A percentile compares a stretch with the other conserved stretches of the same genome.
These are phyloP conservation scores for Gallinago undulata DNA, from an alignment of 2,113 vertebrate genomes.

Conservation along the genomic window DNA sequence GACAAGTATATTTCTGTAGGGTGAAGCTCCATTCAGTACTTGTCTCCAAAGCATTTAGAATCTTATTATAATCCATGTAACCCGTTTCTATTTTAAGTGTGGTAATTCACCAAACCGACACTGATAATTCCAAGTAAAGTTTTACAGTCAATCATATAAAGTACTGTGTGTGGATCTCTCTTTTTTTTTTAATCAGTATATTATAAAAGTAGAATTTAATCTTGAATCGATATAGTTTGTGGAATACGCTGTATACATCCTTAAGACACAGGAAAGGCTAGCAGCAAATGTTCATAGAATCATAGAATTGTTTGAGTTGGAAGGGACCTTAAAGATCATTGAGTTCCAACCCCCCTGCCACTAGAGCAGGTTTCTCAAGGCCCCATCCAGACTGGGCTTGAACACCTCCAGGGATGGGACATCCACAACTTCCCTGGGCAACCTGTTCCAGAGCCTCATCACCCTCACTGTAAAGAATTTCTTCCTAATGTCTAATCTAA, in stretches of 20 bases:
- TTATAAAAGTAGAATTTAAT: background rate
- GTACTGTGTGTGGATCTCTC: background rate
- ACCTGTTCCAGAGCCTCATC: too few relatives aligned
- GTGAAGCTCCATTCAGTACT: constrained; percentile 46
- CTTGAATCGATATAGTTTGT: background rate
- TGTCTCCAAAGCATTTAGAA: constrained; percentile 50
- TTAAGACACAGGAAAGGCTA: background rate
- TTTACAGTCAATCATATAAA: constrained; percentile 20
- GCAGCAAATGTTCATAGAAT: background rate
- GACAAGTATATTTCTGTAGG: constrained; percentile 49
- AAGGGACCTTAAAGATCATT: too few relatives aligned
- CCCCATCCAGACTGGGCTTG: too few relatives aligned
- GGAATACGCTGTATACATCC: background rate
- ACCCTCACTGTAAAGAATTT: too few relatives aligned
- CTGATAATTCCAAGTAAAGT: constrained; percentile 35
- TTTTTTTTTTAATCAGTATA: background rate
- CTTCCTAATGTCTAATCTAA: too few relatives aligned
- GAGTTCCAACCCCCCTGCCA: too few relatives aligned
- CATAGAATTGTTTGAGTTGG: too few relatives aligned
- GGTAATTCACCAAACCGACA: constrained; percentile 55
- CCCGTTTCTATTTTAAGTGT: constrained; percentile 55
- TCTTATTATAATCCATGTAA: constrained; percentile 56
- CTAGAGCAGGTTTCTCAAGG: too few relatives aligned
- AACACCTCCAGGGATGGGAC: too few relatives aligned
- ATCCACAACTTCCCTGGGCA: too few relatives aligned